Evolutionary conservation across 2,797 vertebrate genomes (phyloP), one percentile per base, ranked within the genome.

Genomic region (Sebastolobus alascanus): DNA sequence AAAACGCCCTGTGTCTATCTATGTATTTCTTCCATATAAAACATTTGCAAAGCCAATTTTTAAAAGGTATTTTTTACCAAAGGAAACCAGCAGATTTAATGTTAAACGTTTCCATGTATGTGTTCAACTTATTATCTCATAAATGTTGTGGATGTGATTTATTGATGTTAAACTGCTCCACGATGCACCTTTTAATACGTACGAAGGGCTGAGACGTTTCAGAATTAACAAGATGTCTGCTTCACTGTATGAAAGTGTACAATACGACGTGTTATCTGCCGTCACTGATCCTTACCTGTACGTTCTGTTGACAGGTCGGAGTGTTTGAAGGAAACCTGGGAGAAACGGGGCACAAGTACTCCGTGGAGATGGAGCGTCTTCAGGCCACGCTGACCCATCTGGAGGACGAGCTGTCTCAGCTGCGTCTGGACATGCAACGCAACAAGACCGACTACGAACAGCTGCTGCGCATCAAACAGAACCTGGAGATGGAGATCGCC

Each of bases 401-500:
- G 87, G 96, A 97, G 93, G 96, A 95, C 6, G 94, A 95, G 84
- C 91, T 97, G 87, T 96, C 96, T 40, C 96, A 94, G 75, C 73
- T 96, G 88, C 95, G 96, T 25, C 71, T 67, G 64, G 95, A 96
- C 92, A 96, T 97, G 94, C 96, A 96, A 33, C 93, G 95, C 80
- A 96, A 95, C 89, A 97, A 96, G 90, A 96, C 95, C 0, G 95
- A 96, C 59, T 97, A 96, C 7, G 96, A 93, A 72, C 96, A 94
- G 86, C 93, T 97, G 90, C 94, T 97, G 80, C 94, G 91, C 75
- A 93, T 97, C 92, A 96, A 95, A 67, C 95, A 96, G 93, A 96
- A 94, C 86, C 94, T 95, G 93, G 94, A 97, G 91, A 95, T 96
- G 92, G 96, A 97, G 95, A 96, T 96, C 20, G 91, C 93, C 72